Percentiles rank a stretch among this genome's conserved stretches.
These are phyloP conservation scores for Mesaphorura yosii DNA, from an alignment of 1,140 invertebrate species.

Conservation along the genomic window DNA sequence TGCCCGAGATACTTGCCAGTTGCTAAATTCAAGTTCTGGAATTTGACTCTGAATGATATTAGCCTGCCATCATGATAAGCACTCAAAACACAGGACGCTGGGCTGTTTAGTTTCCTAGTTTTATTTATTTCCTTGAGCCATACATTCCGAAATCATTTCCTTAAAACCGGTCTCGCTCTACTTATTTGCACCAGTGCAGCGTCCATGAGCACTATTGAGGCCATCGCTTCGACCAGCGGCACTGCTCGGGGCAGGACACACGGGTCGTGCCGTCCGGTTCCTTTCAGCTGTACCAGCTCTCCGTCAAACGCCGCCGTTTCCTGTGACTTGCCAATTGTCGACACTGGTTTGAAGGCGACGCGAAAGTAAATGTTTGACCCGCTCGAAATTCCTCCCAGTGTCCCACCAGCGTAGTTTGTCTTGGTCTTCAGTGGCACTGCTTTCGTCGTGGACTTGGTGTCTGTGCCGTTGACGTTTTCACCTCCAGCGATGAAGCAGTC, in stretches of 20 bases:
- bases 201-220: conserved; percentile 5
- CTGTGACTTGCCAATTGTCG: conserved; percentile 4
- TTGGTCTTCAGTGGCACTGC: not conserved
- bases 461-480: not conserved
- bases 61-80: no score
- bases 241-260: conserved; percentile 9
- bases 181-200: no score
- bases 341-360: conserved; percentile 1
- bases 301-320: not conserved
- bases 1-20: no score
- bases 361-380: conserved; percentile 9
- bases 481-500: conserved; percentile 1
- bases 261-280: conserved; percentile 2
- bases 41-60: no score
- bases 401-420: conserved; percentile 3
- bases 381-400: conserved; percentile 5
- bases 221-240: conserved; percentile 7
- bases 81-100: no score
- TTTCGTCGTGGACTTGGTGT: no score
- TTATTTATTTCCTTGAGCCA: no score
- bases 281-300: not conserved
- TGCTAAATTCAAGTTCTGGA: no score
- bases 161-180: no score
- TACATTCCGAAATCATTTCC: no score
- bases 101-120: no score